Evolutionary conservation across 2,113 vertebrate species (phyloP), one percentile per base, ranked within the genome.

Genomic region (Paradoxurus hermaphroditus): DNA sequence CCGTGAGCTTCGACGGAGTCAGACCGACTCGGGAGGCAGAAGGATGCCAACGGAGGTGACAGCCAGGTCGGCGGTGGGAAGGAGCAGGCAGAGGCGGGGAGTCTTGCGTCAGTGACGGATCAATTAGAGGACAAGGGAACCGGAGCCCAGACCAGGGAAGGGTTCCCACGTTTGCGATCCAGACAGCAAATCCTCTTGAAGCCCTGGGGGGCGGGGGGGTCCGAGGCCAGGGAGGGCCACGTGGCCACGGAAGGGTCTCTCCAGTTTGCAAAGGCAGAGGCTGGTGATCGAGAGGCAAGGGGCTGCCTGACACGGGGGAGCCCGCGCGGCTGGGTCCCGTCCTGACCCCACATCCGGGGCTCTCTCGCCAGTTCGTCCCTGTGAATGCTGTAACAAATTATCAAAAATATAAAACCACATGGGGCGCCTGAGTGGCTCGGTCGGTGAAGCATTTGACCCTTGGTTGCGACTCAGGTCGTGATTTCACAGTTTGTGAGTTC

Each of bases 201-300:
- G 21, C 18, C 56, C 14, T 10, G 7, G 21, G 19, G 12, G 49
- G 49, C n/a, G n/a, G n/a, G n/a, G 31, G 12, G 77, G 19, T 21
- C 11, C 9, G 34, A 39, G 36, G n/a, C 10, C 62, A 29, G 27
- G 27, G 27, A 16, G 31, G 34, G 44, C 34, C 25, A 13, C 14
- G 21, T 16, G 18, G 41, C 39, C 14, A 12, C 3, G 34, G 53
- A 46, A 90, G 31, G 41, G 21, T 23, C 8, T 6, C 41, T 46
- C 18, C 6, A 1, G 56, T 27, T 0, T 90, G 72, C 31, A 36
- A 77, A 77, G 72, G 73, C 21, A 27, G 72, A 63, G 87, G 23
- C 7, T 29, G 56, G 39, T 3, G 31, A 25, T 8, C 0, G 10
- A 63, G 72, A 49, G 29, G 34, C 7, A n/a, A 15, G 62, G 11